Base-by-base conservation (phyloP, 2,888 invertebrate species). In the Lochmaea capreae region DNA sequence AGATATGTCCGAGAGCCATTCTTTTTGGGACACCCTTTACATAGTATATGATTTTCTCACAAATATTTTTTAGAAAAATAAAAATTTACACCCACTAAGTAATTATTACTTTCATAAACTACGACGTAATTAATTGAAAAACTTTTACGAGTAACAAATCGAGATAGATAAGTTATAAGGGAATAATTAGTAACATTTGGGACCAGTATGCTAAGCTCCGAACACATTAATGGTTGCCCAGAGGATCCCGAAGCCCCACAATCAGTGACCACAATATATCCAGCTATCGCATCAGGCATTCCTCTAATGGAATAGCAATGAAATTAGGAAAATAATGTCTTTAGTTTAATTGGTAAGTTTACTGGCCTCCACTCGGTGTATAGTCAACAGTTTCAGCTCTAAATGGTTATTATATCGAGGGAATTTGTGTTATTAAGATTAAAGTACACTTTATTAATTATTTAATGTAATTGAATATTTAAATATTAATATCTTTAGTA, bases 241-340 rank as follows among this genome's bases (percentile, higher is more conserved):
- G 75, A 81, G 83, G 77, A 62, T 75, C 72, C 75, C 71, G 75
- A 77, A 78, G 75, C 79, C 76, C 77, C 79, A 79, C 79, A 79
- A 77, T 80, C 77, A 72, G 73, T 75, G 77, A 76, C 78, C 79
- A 80, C 81, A 81, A 81, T 81, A 82, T 63, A 84, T 85, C 59
- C 42, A 65, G 77, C 85, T 87, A 86, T 87, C 87, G 85, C 85
- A 86, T 85, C 85, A 85, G 86, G 86, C 86, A 85, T 85, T 85
- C 85, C 86, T 85, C 85, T 87, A 87, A 87, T 87, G 87, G 87
- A 87, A 87, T 87, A 86, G 87, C 87, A 87, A 87, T 87, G 87
- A 86, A 87, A 87, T 87, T 87, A 87, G 86, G 84, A 86, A 87
- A 87, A 87, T 87, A 87, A 87, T 87, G 86, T 87, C 86, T 86